These are phyloP conservation scores for Drosophila bocki DNA, from an alignment of 1,140 invertebrate species.

Conservation along the genomic window DNA sequence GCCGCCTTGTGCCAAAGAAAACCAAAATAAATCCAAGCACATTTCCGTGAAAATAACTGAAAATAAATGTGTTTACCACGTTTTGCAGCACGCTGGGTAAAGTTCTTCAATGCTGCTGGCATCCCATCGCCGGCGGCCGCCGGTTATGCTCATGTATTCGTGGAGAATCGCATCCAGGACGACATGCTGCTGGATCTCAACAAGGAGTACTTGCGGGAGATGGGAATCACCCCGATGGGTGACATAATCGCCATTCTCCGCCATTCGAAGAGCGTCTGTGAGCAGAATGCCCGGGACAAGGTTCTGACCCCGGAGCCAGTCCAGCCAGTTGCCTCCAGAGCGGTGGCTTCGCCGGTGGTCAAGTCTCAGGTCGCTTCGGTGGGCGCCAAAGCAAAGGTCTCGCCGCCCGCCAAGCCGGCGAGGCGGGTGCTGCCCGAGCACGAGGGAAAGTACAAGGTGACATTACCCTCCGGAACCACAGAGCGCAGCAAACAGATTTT, in stretches of 20 bases:
- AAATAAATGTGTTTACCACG: neutral
- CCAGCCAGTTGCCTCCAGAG: constrained; percentile 55
- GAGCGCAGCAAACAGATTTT: constrained; percentile 85
- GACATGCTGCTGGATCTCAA: constrained; percentile 93
- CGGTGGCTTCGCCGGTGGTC: constrained; percentile 78
- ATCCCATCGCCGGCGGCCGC: constrained; percentile 90
- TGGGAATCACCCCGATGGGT: constrained; percentile 93
- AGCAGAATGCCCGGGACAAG: constrained; percentile 87
- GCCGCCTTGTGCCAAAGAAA: constrained; percentile 9
- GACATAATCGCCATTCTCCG: constrained; percentile 93
- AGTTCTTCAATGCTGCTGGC: constrained; percentile 92
- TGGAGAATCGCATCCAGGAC: constrained; percentile 91
- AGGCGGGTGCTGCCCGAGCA: constrained; percentile 86
- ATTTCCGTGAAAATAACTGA: neutral
- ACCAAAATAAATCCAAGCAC: constrained; percentile 22
- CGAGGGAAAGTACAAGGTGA: constrained; percentile 86
- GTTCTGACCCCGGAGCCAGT: constrained; percentile 84
- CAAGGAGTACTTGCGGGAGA: constrained; percentile 93
- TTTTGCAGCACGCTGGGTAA: constrained; percentile 87
- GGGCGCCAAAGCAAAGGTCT: constrained; percentile 8
- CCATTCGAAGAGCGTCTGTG: constrained; percentile 91
- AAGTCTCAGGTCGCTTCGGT: constrained; percentile 13
- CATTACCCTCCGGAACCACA: constrained; percentile 85
- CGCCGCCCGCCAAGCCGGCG: constrained; percentile 74
- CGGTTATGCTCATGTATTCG: constrained; percentile 93